Evolutionary conservation across 92 coral and sea anemone species (phyloP).

Genomic region (Siderastrea radians): DNA sequence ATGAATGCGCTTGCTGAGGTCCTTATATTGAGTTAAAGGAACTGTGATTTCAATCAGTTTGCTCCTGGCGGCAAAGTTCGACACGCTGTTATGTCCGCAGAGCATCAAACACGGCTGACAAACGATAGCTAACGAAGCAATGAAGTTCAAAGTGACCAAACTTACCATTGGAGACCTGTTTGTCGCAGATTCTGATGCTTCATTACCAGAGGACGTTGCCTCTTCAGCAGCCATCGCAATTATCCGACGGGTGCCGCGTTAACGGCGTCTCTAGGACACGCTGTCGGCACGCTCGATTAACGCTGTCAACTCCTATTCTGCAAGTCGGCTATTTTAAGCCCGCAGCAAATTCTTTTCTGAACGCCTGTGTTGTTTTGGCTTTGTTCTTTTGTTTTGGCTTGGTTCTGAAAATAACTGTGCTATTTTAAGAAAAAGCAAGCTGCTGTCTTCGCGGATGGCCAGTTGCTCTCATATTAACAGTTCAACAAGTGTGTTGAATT

Average conservation of each 20-base stretch:
- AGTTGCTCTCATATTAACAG: background rate
- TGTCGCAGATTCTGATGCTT: background rate
- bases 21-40: slow-evolving; percentile 2
- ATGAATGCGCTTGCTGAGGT: background rate
- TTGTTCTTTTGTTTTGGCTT: slow-evolving; percentile 28
- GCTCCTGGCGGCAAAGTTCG: background rate
- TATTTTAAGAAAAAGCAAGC: slow-evolving; percentile 34
- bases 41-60: background rate
- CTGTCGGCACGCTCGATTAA: slow-evolving; percentile 33
- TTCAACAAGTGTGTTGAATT: background rate
- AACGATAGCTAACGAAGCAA: background rate
- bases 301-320: slow-evolving; percentile 20
- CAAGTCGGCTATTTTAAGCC: slow-evolving; percentile 43
- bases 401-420: slow-evolving; percentile 21
- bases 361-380: slow-evolving; percentile 25
- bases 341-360: slow-evolving; percentile 21
- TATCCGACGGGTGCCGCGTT: slow-evolving; percentile 9
- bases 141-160: background rate
- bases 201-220: slow-evolving; percentile 10
- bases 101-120: background rate
- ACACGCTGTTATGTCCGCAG: background rate
- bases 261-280: slow-evolving; percentile 40
- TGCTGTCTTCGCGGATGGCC: slow-evolving; percentile 20
- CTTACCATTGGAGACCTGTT: slow-evolving; percentile 22
- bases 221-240: slow-evolving; percentile 42